Base-by-base conservation (phyloP, 2,797 vertebrate genomes). In the Malacoctenus gilli region DNA sequence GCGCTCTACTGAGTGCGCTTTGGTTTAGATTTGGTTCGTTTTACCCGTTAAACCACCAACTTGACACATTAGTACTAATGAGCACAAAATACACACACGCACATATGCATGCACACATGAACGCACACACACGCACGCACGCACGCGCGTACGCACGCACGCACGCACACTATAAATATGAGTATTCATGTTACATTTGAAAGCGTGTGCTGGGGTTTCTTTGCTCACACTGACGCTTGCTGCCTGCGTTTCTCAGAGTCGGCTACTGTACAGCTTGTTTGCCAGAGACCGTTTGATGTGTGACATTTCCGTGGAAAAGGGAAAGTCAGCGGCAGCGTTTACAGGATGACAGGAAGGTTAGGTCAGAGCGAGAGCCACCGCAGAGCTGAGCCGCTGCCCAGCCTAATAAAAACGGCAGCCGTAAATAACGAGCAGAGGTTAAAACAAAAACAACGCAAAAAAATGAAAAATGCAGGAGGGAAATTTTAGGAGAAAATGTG, bases 381-480 rank as follows among this genome's bases (percentile, higher is more conserved):
- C n/a, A 56, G 37, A 36, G 56, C 21, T 52, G 35, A 76, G 21
- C 37, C 14, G 7, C 42, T 49, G 77, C 64, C 59, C 8, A 1
- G 50, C 14, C 39, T 38, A 72, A 68, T 70, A 78, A 70, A 75
- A 77, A 54, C 55, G 6, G 2, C 3, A 42, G 23, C 37, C 10
- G 10, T 69, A 68, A 78, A 76, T 61, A 70, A 71, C 47, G 30
- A 52, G 31, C 16, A 5, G 18, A 62, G 60, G 49, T 59, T 44
- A 65, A 59, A 60, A 75, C 23, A 60, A 60, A 22, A 63, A 50
- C 21, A 44, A 40, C n/a, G n/a, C n/a, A 21, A 40, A 39, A 9
- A 11, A 10, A 32, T 11, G 32, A 30, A 38, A 46, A 1, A 12
- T 25, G 11, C 39, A 31, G 37, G 19, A 5, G 34, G 30, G n/a